Conservation (phyloP, 1,140 invertebrate genomes). For the Polyergus mexicanus region DNA sequence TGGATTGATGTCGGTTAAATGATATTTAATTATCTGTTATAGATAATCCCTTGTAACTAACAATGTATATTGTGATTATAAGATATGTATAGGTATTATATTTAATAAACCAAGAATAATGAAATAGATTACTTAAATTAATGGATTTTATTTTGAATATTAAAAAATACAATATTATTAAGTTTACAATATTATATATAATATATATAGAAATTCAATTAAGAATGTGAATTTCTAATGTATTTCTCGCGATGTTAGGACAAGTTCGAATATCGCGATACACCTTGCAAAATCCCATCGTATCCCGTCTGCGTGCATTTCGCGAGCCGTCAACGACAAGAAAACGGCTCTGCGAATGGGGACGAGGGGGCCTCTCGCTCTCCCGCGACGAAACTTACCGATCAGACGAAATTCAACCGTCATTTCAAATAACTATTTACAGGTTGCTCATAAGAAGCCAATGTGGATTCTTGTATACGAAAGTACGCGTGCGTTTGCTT, state of each 20-base stretch:
- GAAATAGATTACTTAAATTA: background rate
- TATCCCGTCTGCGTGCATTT: slow-evolving; percentile 56
- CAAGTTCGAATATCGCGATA: background rate
- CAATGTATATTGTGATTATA: background rate
- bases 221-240: background rate
- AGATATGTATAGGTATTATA: background rate
- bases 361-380: slow-evolving; percentile 6
- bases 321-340: slow-evolving; percentile 52
- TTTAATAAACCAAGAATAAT: background rate
- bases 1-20: slow-evolving; percentile 11
- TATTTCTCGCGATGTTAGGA: background rate
- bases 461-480: slow-evolving; percentile 76
- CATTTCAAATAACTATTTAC: slow-evolving; percentile 84
- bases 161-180: slow-evolving; percentile 4
- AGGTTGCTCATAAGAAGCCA: slow-evolving; percentile 63
- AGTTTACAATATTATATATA: background rate
- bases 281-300: background rate
- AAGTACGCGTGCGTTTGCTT: slow-evolving; percentile 48
- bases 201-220: slow-evolving; percentile 8
- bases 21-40: background rate
- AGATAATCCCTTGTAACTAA: background rate
- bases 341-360: background rate
- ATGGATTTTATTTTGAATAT: background rate
- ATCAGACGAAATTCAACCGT: slow-evolving; percentile 81
- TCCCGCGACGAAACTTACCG: slow-evolving; percentile 61